Conservation (phyloP, 2,888 invertebrate genomes). For the Rhorus exstirpatorius region DNA sequence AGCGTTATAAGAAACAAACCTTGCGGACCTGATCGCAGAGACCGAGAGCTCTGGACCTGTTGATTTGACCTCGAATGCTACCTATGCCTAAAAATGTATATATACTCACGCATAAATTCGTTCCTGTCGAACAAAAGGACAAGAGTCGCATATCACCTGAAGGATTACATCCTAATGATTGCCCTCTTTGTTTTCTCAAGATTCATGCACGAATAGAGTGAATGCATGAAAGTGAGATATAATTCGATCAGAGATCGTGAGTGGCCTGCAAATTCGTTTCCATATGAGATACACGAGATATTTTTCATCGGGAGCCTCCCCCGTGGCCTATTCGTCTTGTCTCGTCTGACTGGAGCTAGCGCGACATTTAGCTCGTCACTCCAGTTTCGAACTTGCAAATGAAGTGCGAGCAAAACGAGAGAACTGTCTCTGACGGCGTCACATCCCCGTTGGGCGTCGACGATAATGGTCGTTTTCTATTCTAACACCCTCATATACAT, state of each 20-base stretch:
- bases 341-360: slow-evolving; percentile 13
- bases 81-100: no score
- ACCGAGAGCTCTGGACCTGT: no score
- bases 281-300: slow-evolving; percentile 11
- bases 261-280: background rate
- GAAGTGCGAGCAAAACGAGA: slow-evolving; percentile 42
- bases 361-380: slow-evolving; percentile 50
- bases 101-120: no score
- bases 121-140: background rate
- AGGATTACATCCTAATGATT: background rate
- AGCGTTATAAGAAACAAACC: no score
- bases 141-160: no score
- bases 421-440: slow-evolving; percentile 31
- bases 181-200: background rate
- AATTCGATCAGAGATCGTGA: slow-evolving; percentile 58
- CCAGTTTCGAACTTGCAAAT: slow-evolving; percentile 66
- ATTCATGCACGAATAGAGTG: background rate
- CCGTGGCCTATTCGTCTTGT: slow-evolving; percentile 12
- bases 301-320: slow-evolving; percentile 30
- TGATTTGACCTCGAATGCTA: no score
- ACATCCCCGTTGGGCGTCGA: slow-evolving; percentile 18
- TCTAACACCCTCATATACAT: slow-evolving; percentile 15
- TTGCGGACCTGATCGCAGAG: no score
- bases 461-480: slow-evolving; percentile 50
- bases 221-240: slow-evolving; percentile 36